Evolutionary conservation across 2,113 vertebrate species (phyloP).

Genomic region (Hyla sarda): DNA sequence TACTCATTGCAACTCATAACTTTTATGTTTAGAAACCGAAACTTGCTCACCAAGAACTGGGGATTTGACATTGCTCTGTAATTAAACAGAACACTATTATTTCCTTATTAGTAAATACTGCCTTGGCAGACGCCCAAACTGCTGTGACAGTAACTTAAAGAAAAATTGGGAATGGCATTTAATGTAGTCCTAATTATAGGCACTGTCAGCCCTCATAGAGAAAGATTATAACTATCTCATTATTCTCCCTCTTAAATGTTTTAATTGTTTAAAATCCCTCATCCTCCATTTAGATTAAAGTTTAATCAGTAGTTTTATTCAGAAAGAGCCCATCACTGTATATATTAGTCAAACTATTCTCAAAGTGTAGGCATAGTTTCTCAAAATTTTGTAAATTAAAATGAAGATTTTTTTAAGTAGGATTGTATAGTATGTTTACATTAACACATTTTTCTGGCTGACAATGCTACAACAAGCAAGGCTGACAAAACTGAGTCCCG

Average conservation of each 20-base stretch:
- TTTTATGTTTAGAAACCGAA: conserved; percentile 1
- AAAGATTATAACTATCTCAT: conserved; percentile 50
- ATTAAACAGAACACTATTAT: conserved; percentile 57
- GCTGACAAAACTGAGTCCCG: too few relatives aligned
- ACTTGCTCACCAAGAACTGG: not conserved
- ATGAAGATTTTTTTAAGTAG: not conserved
- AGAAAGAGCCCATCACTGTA: conserved; percentile 11
- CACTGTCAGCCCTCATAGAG: conserved; percentile 37
- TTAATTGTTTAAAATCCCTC: conserved; percentile 52
- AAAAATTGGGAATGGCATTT: conserved; percentile 47
- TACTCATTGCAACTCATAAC: not conserved
- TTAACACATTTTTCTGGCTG: too few relatives aligned
- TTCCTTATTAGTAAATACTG: conserved; percentile 59
- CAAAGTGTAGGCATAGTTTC: not conserved
- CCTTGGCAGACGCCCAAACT: conserved; percentile 54
- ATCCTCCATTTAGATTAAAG: conserved; percentile 47
- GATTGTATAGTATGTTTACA: too few relatives aligned
- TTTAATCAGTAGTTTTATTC: conserved; percentile 19
- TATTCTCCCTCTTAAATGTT: conserved; percentile 52
- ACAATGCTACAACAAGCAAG: too few relatives aligned
- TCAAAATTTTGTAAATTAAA: not conserved
- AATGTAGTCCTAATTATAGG: conserved; percentile 52
- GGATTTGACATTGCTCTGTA: conserved; percentile 41
- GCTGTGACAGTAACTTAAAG: conserved; percentile 58
- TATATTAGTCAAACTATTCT: not conserved